Evolutionary conservation across 23 tunicate species (phyloP).

Genomic region (Botrylloides violaceus): DNA sequence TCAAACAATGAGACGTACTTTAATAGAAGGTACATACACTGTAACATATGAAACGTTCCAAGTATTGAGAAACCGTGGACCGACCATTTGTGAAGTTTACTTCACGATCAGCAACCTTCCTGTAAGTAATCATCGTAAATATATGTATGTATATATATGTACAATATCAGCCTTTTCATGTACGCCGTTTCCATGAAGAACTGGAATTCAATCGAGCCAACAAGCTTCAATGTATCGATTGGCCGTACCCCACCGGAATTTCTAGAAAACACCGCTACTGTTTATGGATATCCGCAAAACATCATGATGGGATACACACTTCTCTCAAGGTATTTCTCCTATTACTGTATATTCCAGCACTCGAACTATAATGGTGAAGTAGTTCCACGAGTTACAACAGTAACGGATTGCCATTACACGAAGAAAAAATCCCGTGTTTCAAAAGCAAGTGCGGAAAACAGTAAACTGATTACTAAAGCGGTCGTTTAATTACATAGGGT

Average conservation of each 20-base stretch:
- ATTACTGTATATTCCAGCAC: not conserved
- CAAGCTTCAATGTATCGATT: not conserved
- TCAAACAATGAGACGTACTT: not conserved
- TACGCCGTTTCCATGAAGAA: not conserved
- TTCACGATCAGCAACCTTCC: slow-evolving; percentile 17
- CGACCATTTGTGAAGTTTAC: slow-evolving; percentile 44
- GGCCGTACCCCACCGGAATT: not conserved
- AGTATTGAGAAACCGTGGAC: not conserved
- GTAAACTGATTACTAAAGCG: no score
- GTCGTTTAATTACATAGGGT: no score
- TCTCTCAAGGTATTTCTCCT: slow-evolving; percentile 17
- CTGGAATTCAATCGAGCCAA: slow-evolving; percentile 2
- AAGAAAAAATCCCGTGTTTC: no score
- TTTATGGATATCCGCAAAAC: slow-evolving; percentile 7
- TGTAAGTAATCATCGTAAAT: slow-evolving; percentile 19
- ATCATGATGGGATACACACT: slow-evolving; percentile 37
- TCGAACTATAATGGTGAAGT: no score
- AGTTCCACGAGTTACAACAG: no score
- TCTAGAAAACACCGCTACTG: slow-evolving; percentile 1
- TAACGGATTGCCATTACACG: no score
- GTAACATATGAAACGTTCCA: slow-evolving; percentile 19
- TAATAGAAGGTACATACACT: slow-evolving; percentile 6
- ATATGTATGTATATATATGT: no score
- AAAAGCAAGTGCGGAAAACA: no score
- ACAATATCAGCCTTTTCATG: no score